Base-by-base conservation (phyloP, 2,888 invertebrate genomes). In the Matsumyia berberina region DNA sequence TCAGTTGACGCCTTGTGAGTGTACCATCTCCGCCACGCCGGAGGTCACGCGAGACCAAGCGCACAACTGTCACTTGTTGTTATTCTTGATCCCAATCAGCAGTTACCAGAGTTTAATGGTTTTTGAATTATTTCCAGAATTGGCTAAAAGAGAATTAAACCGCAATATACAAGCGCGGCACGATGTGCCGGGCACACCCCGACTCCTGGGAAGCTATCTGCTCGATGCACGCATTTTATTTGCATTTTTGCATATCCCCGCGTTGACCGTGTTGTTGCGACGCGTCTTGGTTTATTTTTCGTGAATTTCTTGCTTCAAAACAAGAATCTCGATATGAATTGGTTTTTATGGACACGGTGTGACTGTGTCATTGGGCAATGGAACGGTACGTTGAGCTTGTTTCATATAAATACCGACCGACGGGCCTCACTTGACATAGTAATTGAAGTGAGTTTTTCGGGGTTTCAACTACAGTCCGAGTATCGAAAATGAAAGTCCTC, bases 401-500 rank as follows among this genome's bases (percentile, higher is more conserved):
- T 55, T 79, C 33, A 64, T 83, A 83, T 83, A 83, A 83, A 83
- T 83, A 83, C 66, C n/a, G 31, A 74, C 31, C 44, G 17, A 37
- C 3, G 35, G 33, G 62, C n/a, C 42, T 29, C 15, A 31, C 37
- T 83, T 49, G 35, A 55, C 58, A 69, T 69, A 83, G 83, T 83
- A 42, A 42, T 57, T 62, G 69, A 51, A 62, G 67, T 74, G 73
- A 35, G 62, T 78, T 69, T 46, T 31, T 19, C 29, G n/a, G 24
- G 60, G 17, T 35, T 44, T 9, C 35, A 4, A 58, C 31, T 24
- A 44, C 29, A 58, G 42, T 49, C 33, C n/a, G 24, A 55, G 24
- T 29, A 35, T 12, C 44, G n/a, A 87, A 76, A 57, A 89, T 89
- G 90, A 89, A 89, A 85, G 58, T 90, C 15, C 81, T 89, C n/a